Conservation (phyloP, 2,113 vertebrate genomes). For the Emydocephalus ijimae region DNA sequence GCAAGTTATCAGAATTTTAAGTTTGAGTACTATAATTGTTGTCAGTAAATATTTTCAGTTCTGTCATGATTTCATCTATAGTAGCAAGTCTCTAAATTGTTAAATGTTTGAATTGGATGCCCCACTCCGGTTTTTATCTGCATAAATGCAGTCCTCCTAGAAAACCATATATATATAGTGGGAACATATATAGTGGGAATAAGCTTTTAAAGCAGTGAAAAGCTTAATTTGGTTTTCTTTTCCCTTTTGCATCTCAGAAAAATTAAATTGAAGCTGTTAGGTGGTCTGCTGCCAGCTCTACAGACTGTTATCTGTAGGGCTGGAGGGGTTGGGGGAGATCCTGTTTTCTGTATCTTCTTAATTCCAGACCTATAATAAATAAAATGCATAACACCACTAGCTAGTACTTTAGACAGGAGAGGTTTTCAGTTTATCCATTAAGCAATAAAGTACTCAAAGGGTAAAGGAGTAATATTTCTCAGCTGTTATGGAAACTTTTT, state of each 20-base stretch:
- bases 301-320: background rate
- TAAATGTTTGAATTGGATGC: background rate
- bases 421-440: background rate
- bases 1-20: background rate
- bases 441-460: background rate
- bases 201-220: background rate
- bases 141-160: background rate
- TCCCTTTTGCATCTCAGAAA: background rate
- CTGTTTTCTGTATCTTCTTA: background rate
- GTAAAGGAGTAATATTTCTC: background rate
- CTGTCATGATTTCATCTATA: background rate
- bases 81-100: background rate
- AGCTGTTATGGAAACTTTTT: background rate
- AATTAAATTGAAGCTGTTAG: background rate
- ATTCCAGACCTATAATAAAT: background rate
- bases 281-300: background rate
- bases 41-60: background rate
- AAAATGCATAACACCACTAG: background rate
- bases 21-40: background rate
- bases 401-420: background rate
- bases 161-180: background rate
- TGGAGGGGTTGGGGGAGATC: background rate
- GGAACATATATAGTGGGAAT: background rate
- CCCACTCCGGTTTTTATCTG: background rate
- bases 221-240: background rate